Conservation (phyloP, 2,797 vertebrate species). For the Paratrypauchen microcephalus region DNA sequence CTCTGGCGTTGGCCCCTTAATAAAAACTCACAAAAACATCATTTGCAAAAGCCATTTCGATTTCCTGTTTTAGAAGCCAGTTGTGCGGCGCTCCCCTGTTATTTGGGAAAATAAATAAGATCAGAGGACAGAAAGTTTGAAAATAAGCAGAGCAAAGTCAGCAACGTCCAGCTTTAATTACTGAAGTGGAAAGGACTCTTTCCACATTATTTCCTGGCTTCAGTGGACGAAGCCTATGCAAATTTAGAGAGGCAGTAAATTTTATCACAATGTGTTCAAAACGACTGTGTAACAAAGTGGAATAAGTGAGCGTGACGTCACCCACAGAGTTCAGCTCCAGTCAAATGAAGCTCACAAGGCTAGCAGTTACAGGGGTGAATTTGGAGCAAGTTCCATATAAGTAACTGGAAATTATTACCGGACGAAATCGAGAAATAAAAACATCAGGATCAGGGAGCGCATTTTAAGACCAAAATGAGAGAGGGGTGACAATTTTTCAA, state of each 20-base stretch:
- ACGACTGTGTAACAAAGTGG: too few relatives aligned
- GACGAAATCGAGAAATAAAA: too few relatives aligned
- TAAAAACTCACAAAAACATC: constrained; percentile 36
- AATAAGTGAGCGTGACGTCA: too few relatives aligned
- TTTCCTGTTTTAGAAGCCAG: constrained; percentile 47
- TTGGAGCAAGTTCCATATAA: too few relatives aligned
- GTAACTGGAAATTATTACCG: too few relatives aligned
- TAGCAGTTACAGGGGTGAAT: too few relatives aligned
- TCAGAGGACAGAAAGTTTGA: constrained; percentile 7
- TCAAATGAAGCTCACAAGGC: too few relatives aligned
- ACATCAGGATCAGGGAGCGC: too few relatives aligned
- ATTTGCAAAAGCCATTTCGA: constrained; percentile 45
- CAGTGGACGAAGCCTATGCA: background rate
- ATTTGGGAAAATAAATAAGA: constrained; percentile 30
- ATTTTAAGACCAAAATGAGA: too few relatives aligned
- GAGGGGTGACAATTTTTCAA: too few relatives aligned
- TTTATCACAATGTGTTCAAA: background rate
- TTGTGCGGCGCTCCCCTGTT: constrained; percentile 26
- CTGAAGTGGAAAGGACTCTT: constrained; percentile 9
- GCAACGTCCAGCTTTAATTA: constrained; percentile 1
- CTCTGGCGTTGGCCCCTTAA: constrained; percentile 41
- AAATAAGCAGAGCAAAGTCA: constrained; percentile 2
- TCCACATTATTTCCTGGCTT: background rate
- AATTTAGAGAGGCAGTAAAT: background rate
- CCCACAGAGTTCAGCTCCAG: too few relatives aligned